Evolutionary conservation across 1,140 invertebrate genomes (phyloP), one percentile per base, ranked within the genome.

Genomic region (Drosophila insularis): DNA sequence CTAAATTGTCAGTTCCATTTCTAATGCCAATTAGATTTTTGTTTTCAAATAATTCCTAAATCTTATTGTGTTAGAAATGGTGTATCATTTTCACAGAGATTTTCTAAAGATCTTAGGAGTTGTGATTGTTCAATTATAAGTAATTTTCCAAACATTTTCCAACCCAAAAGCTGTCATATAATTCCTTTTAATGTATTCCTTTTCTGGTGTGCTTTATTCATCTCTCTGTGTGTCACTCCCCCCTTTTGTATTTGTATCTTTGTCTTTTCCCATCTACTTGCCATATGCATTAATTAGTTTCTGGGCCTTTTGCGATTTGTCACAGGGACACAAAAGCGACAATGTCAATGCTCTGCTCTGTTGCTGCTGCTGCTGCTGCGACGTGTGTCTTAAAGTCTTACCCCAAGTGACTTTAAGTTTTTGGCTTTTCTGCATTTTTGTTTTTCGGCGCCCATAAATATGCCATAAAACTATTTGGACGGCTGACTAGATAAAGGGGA

Each of bases 381-480:
- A 27, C 27, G 27, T 27, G 43, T 69, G 81, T 78, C 82, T 86
- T 86, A 86, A 86, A 86, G 82, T 89, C 84, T 87, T 86, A 82
- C 80, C 78, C 54, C 56, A 66, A 76, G 56, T 71, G 80, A 86
- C 82, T 86, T 86, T 79, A 86, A 86, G 82, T 86, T 86, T 85
- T 72, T 50, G 6, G 43, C 17, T 8, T 19, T 50, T 50, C 43
- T 19, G 17, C 17, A 14, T 55, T 31, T 55, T 55, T 58, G 31
- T 58, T 58, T 58, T 58, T 58, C 55, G 82, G 82, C 82, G 82
- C 79, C 84, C 82, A 86, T 86, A 86, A 86, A 86, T 86, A 86
- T 86, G 82, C 82, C 82, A 86, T 86, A 86, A 86, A 86, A 86
- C 82, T 86, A 86, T 86, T 86, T 86, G 82, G 77, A 69, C 68